phyloP scores from a whole-genome alignment of 2,888 invertebrate genomes.

The Nomada flava region DNA sequence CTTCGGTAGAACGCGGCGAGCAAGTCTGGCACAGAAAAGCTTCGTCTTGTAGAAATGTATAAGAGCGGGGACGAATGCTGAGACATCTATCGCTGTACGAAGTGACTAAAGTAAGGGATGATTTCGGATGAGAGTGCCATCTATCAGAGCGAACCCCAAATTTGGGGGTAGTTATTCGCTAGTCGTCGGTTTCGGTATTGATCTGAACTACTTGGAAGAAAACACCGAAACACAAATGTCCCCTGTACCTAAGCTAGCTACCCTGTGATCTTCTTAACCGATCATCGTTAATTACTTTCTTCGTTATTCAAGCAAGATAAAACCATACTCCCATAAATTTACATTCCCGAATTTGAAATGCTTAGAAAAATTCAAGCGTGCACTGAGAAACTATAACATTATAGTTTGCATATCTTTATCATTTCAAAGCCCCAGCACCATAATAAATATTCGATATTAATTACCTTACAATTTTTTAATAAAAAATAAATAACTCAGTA shows the following conservation, averaged over 20 bases:
- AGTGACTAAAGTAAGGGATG: conserved; percentile 67
- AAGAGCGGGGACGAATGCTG: conserved; percentile 26
- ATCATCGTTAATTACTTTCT: conserved; percentile 68
- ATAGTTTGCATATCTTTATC: no score
- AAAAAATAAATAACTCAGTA: no score
- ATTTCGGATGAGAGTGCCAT: conserved; percentile 67
- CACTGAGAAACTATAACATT: no score
- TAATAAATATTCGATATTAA: no score
- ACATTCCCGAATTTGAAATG: no score
- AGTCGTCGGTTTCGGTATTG: conserved; percentile 65
- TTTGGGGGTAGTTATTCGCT: conserved; percentile 40
- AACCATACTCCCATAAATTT: neutral
- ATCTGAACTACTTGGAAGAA: conserved; percentile 57
- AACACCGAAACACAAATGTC: conserved; percentile 31
- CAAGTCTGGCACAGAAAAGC: neutral
- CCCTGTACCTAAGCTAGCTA: conserved; percentile 39
- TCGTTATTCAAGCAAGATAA: conserved; percentile 19
- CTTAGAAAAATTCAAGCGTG: no score
- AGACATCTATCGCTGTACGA: conserved; percentile 60
- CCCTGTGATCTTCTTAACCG: conserved; percentile 80
- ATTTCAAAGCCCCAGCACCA: no score
- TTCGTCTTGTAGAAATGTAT: neutral
- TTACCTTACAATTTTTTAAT: no score
- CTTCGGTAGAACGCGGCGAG: neutral
- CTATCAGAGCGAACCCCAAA: conserved; percentile 55